Evolutionary conservation across 2,797 vertebrate genomes (phyloP), one percentile per base, ranked within the genome.

Genomic region (Lutjanus campechanus): DNA sequence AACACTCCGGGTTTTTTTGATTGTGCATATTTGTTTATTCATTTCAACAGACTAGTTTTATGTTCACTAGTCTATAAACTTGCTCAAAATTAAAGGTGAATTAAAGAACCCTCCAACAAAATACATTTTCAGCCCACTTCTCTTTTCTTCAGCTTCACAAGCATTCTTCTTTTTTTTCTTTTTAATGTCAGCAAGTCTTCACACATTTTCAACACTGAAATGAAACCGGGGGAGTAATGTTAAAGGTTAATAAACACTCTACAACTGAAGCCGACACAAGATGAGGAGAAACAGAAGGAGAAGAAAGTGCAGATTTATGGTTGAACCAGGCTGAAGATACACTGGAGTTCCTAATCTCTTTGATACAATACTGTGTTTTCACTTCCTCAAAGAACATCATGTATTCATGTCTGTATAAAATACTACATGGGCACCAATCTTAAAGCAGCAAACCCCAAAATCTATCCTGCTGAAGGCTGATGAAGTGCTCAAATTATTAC

Each of bases 11-110:
- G 29, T 29, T 29, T 69, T 4, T 9, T 81, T 85, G 77, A 86
- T 89, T 94, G 91, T 94, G 93, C 88, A 94, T 91, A 86, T 69
- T 86, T 85, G 64, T 95, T 95, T 95, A 94, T 94, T 95, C 58
- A 74, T 89, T 94, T 82, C 68, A 86, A 88, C 87, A 88, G 88
- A 91, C 90, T 80, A 91, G 78, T 87, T 29, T 29, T 73, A 77
- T 78, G 59, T 44, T 62, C 61, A 88, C 79, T 80, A 91, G 87
- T 44, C 89, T 84, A 85, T 60, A 76, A 78, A 87, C 66, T 69
- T 87, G 64, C 77, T 88, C 76, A 89, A 91, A 91, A 89, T 83
- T 66, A 92, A 91, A 88, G 41, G 78, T 76, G 77, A 88, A 84
- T 75, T 65, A 85, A 79, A 88, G 65, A 92, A 85, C 44, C 84